Evolutionary conservation across 2,113 vertebrate genomes (phyloP), one percentile per base, ranked within the genome.

Genomic region (Lepisosteus osseus): DNA sequence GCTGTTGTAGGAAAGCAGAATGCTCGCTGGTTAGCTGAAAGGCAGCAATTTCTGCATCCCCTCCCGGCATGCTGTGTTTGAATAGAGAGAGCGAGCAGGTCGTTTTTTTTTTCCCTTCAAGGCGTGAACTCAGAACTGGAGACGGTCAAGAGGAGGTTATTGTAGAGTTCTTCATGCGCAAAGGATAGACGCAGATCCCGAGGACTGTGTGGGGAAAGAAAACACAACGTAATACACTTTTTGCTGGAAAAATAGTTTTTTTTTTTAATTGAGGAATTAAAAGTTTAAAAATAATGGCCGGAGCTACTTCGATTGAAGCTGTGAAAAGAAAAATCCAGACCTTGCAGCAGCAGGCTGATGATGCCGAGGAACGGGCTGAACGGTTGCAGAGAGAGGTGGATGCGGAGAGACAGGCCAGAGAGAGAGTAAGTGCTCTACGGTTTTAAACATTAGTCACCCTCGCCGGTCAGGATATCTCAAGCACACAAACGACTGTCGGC

Each of bases 321-420:
- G 93, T 96, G 69, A 90, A 92, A 51, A 92, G 86, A 72, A 96
- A 95, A 78, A 95, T 96, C 64, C 91, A 93, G 82, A 87, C 61
- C 0, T 86, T 96, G 77, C 95, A 96, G 80, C 92, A 93, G 69
- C 88, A 84, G 70, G 92, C 89, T 8, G 89, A 91, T 55, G 91
- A 94, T 55, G 94, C 92, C 4, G 92, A 94, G 79, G 92, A 94
- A 8, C 86, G 89, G 2, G 92, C 91, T n/a, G 91, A 91, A 51
- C 42, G 79, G 43, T 81, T 94, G 63, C 92, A 93, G 84, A 76
- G 73, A 64, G 90, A 95, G 82, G 87, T 87, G 75, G 91, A 93
- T 82, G 68, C 63, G 55, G 93, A 95, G 85, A 82, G 90, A 68
- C 87, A 91, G 80, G 88, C 86, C 83, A 75, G 92, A 44, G 83